Evolutionary conservation across 2,797 vertebrate species (phyloP), one percentile per base, ranked within the genome.

Genomic region (Siniperca obscura): DNA sequence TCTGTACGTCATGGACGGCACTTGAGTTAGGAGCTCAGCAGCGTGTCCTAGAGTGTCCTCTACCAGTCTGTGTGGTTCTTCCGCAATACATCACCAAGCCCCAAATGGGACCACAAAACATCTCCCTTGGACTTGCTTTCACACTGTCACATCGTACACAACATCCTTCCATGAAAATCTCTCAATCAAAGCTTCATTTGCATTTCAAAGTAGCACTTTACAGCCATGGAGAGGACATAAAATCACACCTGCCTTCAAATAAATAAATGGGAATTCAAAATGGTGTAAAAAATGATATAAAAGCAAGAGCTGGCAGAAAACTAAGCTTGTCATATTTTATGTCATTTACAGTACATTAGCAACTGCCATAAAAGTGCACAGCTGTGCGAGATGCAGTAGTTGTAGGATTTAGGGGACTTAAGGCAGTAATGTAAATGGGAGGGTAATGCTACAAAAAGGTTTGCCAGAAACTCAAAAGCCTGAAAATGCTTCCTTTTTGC

Each of bases 221-320:
- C 91, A 92, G 89, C 93, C 92, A 92, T 82, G 84, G 89, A 74
- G 85, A 90, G 91, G 88, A 93, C 91, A 95, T 96, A 95, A 96
- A 96, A 95, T 93, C 90, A 86, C 95, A 96, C 95, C 96, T 96
- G 95, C 92, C 91, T 93, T 93, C 89, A 93, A 93, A 96, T 95
- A 95, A 95, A 94, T 95, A 94, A 94, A 95, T 93, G 83, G 82
- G 77, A 89, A 88, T 92, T 92, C 87, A 91, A 94, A 95, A 92
- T 83, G 90, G 82, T 88, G 84, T 92, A 90, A 93, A 94, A 92
- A 91, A 93, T 87, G 84, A 93, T 92, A 91, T 93, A 92, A 94
- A 93, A 91, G 90, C 89, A 67, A 62, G 87, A 66, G 89, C 89
- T 87, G 92, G 91, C 92, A 92, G 88, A 90, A 93, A 94, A 95